Conservation (phyloP, 1,140 invertebrate species). For the Anastrepha ludens region DNA sequence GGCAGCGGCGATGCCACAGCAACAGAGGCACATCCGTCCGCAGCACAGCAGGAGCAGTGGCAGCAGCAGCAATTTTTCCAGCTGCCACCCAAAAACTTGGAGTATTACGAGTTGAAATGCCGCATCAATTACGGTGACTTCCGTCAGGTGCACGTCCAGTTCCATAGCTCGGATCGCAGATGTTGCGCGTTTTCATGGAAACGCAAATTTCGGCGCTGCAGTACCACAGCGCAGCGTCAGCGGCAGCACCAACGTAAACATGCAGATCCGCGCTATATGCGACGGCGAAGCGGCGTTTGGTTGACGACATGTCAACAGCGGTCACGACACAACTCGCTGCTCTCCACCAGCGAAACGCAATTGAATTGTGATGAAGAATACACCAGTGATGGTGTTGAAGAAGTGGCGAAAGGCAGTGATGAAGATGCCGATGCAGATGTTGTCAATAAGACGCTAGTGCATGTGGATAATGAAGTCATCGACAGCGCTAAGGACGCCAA, state of each 20-base stretch:
- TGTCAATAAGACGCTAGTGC: not conserved
- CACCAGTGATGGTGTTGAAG: not conserved
- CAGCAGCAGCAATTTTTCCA: not conserved
- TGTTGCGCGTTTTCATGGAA: slow-evolving; percentile 54
- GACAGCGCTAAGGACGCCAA: not conserved
- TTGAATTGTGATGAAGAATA: no score
- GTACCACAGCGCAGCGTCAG: not conserved
- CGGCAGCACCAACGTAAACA: not conserved
- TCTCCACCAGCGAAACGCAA: not conserved
- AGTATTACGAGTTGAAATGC: slow-evolving; percentile 50
- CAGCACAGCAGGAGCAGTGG: not conserved
- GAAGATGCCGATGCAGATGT: not conserved
- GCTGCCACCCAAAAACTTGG: not conserved
- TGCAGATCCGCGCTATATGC: not conserved
- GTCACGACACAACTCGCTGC: not conserved
- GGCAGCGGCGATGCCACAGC: not conserved
- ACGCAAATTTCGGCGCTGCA: slow-evolving; percentile 38
- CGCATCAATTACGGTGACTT: slow-evolving; percentile 42
- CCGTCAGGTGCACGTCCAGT: slow-evolving; percentile 37
- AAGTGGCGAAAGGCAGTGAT: not conserved
- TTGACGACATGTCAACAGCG: not conserved
- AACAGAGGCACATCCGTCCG: slow-evolving; percentile 1
- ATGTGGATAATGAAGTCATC: not conserved
- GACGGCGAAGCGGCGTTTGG: not conserved
- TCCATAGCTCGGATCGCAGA: not conserved